These are phyloP conservation scores for Silurus asotus DNA, from an alignment of 2,113 vertebrate genomes.

Conservation along the genomic window DNA sequence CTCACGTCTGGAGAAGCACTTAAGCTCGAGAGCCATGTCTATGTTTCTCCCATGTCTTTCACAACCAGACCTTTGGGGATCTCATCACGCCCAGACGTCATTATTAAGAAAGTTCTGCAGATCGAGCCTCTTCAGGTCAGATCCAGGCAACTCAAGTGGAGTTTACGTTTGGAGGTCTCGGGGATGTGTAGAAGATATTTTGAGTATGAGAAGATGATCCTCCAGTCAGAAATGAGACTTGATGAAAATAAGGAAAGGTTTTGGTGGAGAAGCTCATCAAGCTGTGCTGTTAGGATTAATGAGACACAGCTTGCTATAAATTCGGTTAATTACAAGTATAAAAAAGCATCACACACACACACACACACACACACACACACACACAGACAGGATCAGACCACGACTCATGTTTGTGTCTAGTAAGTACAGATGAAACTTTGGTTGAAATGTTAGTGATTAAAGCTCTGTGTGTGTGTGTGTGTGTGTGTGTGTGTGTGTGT, in stretches of 20 bases:
- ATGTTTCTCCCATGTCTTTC: background rate
- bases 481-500: too few species aligned
- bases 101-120: background rate
- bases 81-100: slow-evolving; percentile 15
- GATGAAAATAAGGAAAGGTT: background rate
- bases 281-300: background rate
- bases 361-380: background rate
- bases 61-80: slow-evolving; percentile 29
- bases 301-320: background rate
- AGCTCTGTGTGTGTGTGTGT: background rate
- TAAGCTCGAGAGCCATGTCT: background rate
- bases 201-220: background rate
- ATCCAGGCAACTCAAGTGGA: background rate
- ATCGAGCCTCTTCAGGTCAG: background rate
- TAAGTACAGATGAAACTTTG: background rate
- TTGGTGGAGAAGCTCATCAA: background rate
- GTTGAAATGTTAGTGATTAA: background rate
- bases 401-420: background rate
- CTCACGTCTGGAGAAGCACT: background rate
- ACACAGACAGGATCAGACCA: background rate
- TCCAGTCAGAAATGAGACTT: background rate
- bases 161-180: background rate
- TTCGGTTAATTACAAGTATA: background rate
- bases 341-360: background rate
- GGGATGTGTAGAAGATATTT: background rate